Conservation (phyloP, 1,140 invertebrate species). For the Bombus pascuorum region DNA sequence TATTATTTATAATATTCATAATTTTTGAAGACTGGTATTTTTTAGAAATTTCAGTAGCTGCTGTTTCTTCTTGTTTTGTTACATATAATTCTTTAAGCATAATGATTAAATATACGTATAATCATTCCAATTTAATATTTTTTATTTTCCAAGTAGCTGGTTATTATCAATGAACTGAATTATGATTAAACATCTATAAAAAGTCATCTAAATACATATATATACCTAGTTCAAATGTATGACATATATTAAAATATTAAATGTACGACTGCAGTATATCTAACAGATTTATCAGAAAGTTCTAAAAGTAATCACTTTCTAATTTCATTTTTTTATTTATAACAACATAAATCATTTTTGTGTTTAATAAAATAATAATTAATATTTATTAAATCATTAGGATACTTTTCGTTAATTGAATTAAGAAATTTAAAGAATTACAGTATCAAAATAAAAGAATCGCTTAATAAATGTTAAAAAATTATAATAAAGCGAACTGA, state of each 20-base stretch:
- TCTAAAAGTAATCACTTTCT: neutral
- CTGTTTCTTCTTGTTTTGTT: too few relatives aligned
- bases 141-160: neutral
- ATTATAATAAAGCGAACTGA: neutral
- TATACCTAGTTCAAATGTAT: too few relatives aligned
- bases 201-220: too few relatives aligned
- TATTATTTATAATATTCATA: too few relatives aligned
- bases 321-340: neutral
- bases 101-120: too few relatives aligned
- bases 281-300: neutral
- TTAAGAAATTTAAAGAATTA: neutral
- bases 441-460: neutral
- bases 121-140: too few relatives aligned
- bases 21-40: too few relatives aligned
- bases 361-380: neutral
- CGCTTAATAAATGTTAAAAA: neutral
- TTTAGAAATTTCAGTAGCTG: too few relatives aligned
- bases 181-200: neutral
- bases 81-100: too few relatives aligned
- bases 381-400: neutral
- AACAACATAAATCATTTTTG: neutral
- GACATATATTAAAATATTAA: neutral
- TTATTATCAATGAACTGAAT: neutral
- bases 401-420: neutral
- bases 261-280: neutral